A percentile compares a stretch with the other conserved stretches of the same genome.
Evolutionary conservation across 1,140 invertebrate species (phyloP).

Genomic region (Brachionus rubens): DNA sequence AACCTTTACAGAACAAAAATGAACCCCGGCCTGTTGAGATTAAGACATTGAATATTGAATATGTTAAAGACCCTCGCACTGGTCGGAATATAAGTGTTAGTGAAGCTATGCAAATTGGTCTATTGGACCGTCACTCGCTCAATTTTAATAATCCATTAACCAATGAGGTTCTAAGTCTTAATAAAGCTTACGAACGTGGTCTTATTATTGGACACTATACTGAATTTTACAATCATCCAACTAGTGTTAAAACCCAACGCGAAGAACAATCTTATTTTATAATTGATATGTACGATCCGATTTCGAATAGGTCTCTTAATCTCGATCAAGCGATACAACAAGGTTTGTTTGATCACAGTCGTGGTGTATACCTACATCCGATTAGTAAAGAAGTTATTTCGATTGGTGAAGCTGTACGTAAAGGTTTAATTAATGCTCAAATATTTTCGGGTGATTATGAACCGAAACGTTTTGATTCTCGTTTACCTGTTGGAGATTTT

Average conservation of each 20-base stretch:
- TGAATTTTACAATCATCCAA: neutral
- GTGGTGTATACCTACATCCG: constrained; percentile 56
- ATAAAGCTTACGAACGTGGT: constrained; percentile 79
- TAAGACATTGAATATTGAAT: constrained; percentile 46
- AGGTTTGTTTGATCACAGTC: constrained; percentile 51
- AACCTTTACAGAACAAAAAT: constrained; percentile 64
- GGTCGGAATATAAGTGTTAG: constrained; percentile 71
- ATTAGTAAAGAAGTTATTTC: constrained; percentile 54
- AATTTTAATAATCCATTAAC: constrained; percentile 47
- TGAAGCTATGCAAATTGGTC: constrained; percentile 73
- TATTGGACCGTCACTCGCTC: constrained; percentile 72
- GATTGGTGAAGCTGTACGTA: constrained; percentile 51
- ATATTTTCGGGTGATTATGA: neutral
- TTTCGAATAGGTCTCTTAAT: constrained; percentile 52
- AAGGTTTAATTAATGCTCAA: constrained; percentile 29
- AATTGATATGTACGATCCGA: constrained; percentile 49
- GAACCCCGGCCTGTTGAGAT: constrained; percentile 46
- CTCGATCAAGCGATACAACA: constrained; percentile 51
- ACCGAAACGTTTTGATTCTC: neutral
- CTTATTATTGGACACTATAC: constrained; percentile 62
- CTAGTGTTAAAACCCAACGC: neutral
- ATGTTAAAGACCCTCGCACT: constrained; percentile 73
- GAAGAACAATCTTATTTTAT: constrained; percentile 34
- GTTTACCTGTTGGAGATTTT: neutral
- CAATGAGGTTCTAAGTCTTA: constrained; percentile 52